Evolutionary conservation across 2,113 vertebrate species (phyloP).

Genomic region (Sprattus sprattus): DNA sequence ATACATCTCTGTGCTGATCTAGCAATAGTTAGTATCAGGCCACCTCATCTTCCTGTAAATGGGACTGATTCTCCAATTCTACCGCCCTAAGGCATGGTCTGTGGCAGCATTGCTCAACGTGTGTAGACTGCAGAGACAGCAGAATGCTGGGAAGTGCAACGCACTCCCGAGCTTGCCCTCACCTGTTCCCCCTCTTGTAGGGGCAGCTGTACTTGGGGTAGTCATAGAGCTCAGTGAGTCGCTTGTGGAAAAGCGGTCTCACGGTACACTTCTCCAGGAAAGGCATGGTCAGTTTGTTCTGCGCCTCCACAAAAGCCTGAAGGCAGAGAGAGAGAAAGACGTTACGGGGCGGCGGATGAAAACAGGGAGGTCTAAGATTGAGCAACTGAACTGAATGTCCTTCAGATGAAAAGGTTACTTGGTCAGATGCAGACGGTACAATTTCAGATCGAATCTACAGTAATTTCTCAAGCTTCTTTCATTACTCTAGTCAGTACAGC

Average conservation of each 20-base stretch:
- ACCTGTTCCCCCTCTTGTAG: constrained; percentile 71
- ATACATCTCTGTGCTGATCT: neutral
- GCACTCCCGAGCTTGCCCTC: neutral
- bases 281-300: constrained; percentile 74
- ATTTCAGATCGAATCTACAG: neutral
- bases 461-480: neutral
- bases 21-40: neutral
- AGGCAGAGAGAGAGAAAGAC: neutral
- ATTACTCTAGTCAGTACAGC: no score
- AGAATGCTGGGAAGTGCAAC: neutral
- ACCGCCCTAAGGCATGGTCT: neutral
- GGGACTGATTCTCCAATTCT: neutral
- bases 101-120: neutral
- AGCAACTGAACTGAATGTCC: neutral
- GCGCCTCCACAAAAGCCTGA: constrained; percentile 73
- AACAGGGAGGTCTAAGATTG: neutral
- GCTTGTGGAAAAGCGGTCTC: constrained; percentile 58
- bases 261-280: constrained; percentile 70
- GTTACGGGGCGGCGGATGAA: neutral
- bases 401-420: neutral
- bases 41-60: neutral
- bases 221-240: constrained; percentile 75
- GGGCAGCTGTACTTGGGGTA: constrained; percentile 78
- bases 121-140: neutral
- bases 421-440: neutral